These are phyloP conservation scores for Tinea pellionella DNA, from an alignment of 2,888 invertebrate species.

Conservation along the genomic window DNA sequence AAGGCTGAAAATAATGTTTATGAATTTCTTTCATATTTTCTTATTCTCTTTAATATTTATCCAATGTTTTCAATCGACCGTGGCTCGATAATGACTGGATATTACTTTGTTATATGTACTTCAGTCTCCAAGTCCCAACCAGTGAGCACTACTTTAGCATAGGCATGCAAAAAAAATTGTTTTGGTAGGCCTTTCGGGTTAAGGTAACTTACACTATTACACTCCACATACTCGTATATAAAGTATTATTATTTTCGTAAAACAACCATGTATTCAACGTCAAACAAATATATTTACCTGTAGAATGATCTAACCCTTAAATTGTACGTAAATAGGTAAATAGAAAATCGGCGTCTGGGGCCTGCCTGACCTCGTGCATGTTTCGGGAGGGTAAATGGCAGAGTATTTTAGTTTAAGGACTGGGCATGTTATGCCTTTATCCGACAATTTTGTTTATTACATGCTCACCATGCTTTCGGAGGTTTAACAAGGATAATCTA, in stretches of 20 bases:
- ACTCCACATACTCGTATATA: too few species aligned
- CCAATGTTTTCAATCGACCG: too few species aligned
- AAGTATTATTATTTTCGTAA: too few species aligned
- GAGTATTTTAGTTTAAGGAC: slow-evolving; percentile 4
- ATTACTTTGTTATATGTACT: too few species aligned
- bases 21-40: neutral
- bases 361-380: neutral
- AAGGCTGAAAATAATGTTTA: neutral
- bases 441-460: slow-evolving; percentile 5
- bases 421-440: slow-evolving; percentile 3
- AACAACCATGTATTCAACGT: too few species aligned
- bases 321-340: neutral
- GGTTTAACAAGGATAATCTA: neutral
- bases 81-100: too few species aligned
- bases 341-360: slow-evolving; percentile 5
- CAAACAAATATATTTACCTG: neutral
- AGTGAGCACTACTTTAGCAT: too few species aligned
- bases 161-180: too few species aligned
- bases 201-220: too few species aligned
- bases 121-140: too few species aligned
- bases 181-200: too few species aligned
- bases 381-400: neutral
- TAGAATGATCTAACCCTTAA: neutral
- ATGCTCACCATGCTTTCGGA: neutral
- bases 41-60: neutral